These are phyloP conservation scores for Chrysolina haemoptera DNA, from an alignment of 2,888 invertebrate species.

Conservation along the genomic window DNA sequence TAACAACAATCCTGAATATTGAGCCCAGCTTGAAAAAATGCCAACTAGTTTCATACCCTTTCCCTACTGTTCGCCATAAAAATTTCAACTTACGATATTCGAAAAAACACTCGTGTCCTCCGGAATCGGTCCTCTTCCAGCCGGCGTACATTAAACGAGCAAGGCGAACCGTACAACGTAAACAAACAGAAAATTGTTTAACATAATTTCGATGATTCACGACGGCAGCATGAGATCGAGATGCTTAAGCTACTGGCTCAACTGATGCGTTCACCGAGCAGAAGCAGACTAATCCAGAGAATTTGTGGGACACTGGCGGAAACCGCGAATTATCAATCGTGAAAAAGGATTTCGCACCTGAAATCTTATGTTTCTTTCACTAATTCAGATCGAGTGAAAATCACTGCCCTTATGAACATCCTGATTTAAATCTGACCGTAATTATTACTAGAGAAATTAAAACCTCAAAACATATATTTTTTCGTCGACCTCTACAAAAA, in stretches of 20 bases:
- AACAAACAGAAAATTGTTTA: slow-evolving; percentile 17
- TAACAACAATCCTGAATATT: no score
- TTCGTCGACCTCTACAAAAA: no score
- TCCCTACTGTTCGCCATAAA: neutral
- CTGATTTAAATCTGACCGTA: no score
- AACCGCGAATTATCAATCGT: neutral
- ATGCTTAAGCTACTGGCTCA: slow-evolving; percentile 13
- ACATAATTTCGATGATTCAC: slow-evolving; percentile 17
- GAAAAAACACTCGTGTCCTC: slow-evolving; percentile 80
- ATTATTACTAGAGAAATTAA: neutral
- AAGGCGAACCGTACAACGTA: neutral
- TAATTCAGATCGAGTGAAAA: neutral
- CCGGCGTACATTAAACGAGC: slow-evolving; percentile 74
- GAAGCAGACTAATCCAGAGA: neutral
- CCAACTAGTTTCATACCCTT: neutral
- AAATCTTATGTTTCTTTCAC: neutral
- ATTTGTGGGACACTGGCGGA: neutral
- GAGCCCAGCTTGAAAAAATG: no score
- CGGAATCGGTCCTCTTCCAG: slow-evolving; percentile 77
- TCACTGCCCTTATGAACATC: no score
- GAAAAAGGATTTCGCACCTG: neutral
- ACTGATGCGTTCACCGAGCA: slow-evolving; percentile 6
- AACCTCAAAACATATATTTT: no score
- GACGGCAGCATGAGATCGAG: slow-evolving; percentile 5
- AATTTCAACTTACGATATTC: slow-evolving; percentile 75